Conservation (phyloP, 1,140 invertebrate species). For the Triops cancriformis region DNA sequence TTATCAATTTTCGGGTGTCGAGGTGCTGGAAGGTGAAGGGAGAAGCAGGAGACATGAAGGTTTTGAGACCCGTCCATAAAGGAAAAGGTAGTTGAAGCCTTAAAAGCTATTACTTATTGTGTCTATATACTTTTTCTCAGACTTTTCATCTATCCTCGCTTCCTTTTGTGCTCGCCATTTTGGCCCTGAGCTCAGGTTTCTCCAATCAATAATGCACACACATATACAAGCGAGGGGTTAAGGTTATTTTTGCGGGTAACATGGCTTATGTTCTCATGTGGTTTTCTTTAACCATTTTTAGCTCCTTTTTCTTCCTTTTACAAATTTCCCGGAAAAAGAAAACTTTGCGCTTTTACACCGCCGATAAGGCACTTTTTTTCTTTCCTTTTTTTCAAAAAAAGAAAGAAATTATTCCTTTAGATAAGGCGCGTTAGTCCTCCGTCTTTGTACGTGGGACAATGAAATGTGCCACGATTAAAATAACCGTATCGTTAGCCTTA, state of each 20-base stretch:
- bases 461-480: too few species aligned
- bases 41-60: neutral
- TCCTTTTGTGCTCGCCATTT: neutral
- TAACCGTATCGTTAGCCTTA: too few species aligned
- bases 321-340: neutral
- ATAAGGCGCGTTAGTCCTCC: too few species aligned
- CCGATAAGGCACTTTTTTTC: too few species aligned
- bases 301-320: neutral
- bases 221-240: neutral
- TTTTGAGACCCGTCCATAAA: neutral
- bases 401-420: too few species aligned
- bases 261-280: neutral
- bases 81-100: neutral
- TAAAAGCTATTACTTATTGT: slow-evolving; percentile 7
- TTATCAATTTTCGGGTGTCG: neutral
- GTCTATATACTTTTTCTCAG: neutral
- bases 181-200: neutral
- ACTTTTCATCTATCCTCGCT: neutral
- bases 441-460: too few species aligned
- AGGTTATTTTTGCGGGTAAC: neutral
- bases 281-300: neutral
- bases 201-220: slow-evolving; percentile 8
- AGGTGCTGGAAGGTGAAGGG: neutral
- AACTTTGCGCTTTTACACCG: too few species aligned
- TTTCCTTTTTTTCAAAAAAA: too few species aligned